A percentile compares a stretch with the other conserved stretches of the same genome.
Evolutionary conservation across 2,797 vertebrate species (phyloP).

Genomic region (Sarcoramphus papa): DNA sequence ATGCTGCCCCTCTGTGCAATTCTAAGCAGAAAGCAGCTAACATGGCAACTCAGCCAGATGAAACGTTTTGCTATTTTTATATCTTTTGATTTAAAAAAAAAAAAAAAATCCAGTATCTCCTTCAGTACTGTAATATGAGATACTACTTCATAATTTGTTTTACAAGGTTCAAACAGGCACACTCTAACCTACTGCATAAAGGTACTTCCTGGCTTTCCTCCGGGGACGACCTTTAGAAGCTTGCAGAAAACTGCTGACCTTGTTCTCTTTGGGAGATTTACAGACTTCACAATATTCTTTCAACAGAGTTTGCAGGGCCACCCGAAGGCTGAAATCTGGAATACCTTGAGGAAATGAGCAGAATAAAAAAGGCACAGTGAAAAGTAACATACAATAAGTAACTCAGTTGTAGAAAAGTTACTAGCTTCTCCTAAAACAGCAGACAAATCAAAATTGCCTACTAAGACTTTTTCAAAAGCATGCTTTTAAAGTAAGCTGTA

Average conservation of each 20-base stretch:
- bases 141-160: conserved; percentile 9
- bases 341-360: conserved; percentile 74
- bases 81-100: neutral
- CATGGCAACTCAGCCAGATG: neutral
- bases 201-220: conserved; percentile 95
- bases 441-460: neutral
- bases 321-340: conserved; percentile 93
- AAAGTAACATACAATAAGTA: neutral
- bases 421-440: neutral
- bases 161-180: conserved; percentile 45
- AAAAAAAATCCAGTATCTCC: neutral
- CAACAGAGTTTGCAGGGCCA: conserved; percentile 95
- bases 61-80: neutral
- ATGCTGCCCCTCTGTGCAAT: neutral
- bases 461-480: neutral
- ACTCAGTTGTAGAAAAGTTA: neutral
- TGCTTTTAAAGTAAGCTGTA: neutral
- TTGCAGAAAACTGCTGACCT: conserved; percentile 87
- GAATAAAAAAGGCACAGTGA: neutral
- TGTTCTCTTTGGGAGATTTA: conserved; percentile 91
- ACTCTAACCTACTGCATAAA: conserved; percentile 91
- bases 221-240: conserved; percentile 89
- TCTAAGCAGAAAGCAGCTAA: neutral
- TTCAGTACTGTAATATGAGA: neutral
- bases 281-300: conserved; percentile 94